Conservation (phyloP, 2,113 vertebrate genomes). For the Recurvirostra avosetta region DNA sequence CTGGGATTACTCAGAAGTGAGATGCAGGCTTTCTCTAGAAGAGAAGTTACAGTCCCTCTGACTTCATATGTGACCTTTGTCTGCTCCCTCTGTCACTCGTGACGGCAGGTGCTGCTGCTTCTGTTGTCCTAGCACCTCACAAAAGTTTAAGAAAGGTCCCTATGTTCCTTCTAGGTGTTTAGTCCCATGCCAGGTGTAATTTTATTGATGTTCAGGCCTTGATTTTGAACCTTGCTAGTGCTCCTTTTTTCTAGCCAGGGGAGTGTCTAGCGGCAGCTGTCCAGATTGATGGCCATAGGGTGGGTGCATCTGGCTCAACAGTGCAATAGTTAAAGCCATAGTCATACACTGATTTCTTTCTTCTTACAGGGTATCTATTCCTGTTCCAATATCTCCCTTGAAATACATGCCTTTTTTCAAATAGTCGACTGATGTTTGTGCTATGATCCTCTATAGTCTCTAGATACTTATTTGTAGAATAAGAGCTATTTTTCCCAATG, state of each 20-base stretch:
- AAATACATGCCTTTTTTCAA: background rate
- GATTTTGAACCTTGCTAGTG: background rate
- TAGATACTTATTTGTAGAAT: background rate
- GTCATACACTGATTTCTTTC: background rate
- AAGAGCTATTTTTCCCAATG: background rate
- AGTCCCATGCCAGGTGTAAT: background rate
- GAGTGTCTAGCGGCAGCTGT: background rate
- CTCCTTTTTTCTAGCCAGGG: background rate
- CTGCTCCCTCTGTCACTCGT: background rate
- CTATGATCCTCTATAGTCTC: background rate
- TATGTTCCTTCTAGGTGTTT: background rate
- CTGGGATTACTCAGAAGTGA: background rate
- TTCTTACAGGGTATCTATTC: background rate
- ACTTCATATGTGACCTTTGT: background rate
- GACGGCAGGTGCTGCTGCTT: background rate
- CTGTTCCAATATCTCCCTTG: background rate
- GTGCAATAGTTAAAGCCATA: background rate
- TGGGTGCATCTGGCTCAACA: background rate
- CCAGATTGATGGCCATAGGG: rapidly evolving
- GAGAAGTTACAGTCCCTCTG: background rate
- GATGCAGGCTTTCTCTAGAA: background rate
- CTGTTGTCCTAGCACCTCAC: background rate
- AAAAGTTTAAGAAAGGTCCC: background rate
- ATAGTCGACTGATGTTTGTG: background rate
- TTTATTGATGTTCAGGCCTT: background rate